Evolutionary conservation across 2,888 invertebrate genomes (phyloP).

Genomic region (Auanema freiburgensis): DNA sequence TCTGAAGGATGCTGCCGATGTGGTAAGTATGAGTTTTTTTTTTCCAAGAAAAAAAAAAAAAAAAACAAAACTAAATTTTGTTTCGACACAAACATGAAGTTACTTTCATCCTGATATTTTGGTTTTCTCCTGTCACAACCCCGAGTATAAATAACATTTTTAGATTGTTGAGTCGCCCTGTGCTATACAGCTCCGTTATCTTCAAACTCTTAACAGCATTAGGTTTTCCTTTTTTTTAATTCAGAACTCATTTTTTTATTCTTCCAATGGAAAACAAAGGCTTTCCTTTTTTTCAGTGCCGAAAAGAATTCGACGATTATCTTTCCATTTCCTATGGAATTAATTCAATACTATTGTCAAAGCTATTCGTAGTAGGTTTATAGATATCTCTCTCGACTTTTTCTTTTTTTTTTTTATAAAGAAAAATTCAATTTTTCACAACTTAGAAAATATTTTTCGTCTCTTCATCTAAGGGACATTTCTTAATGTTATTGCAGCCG

Average conservation of each 20-base stretch:
- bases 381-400: no score
- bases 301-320: conserved; percentile 98
- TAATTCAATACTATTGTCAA: conserved; percentile 60
- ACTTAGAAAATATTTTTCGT: conserved; percentile 1
- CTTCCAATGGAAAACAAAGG: no score
- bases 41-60: no score
- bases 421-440: neutral
- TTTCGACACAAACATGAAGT: no score
- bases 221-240: conserved; percentile 65
- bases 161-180: conserved; percentile 78
- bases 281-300: conserved; percentile 72
- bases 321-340: conserved; percentile 87
- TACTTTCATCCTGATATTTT: no score
- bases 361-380: no score
- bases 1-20: conserved; percentile 81
- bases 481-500: no score
- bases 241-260: no score
- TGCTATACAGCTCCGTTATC: conserved; percentile 73
- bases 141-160: conserved; percentile 7
- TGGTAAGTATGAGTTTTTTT: conserved; percentile 62
- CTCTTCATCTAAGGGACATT: no score
- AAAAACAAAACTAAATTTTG: no score
- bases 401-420: no score
- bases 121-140: no score
- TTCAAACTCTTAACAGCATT: conserved; percentile 79